phyloP scores from a whole-genome alignment of 2,113 vertebrate genomes.

The Hydrochoerus hydrochaeris region DNA sequence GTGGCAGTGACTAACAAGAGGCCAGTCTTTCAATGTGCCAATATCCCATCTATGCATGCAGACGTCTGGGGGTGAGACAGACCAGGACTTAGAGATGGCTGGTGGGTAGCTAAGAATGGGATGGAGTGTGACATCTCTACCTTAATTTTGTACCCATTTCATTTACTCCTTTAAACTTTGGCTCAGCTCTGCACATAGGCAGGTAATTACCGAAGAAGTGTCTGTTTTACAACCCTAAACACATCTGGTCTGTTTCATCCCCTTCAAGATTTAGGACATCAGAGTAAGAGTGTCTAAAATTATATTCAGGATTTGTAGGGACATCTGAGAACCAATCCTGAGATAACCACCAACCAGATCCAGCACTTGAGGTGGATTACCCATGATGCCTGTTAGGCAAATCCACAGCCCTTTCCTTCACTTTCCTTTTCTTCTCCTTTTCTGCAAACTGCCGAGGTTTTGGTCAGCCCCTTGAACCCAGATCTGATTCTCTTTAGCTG shows the following conservation, averaged over 20 bases:
- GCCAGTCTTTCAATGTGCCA: background rate
- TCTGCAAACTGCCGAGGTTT: background rate
- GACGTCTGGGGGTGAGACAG: background rate
- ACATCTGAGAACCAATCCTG: background rate
- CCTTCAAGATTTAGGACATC: background rate
- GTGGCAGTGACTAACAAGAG: constrained; percentile 40
- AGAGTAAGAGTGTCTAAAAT: background rate
- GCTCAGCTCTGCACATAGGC: background rate
- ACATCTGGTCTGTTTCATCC: background rate
- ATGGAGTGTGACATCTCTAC: background rate
- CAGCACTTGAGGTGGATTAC: background rate
- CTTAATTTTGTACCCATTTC: background rate
- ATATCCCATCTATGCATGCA: background rate
- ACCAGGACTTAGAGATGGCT: background rate
- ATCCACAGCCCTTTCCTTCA: background rate
- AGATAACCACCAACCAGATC: background rate
- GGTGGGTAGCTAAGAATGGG: background rate
- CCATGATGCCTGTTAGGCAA: background rate
- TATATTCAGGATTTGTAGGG: background rate
- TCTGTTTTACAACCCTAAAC: background rate
- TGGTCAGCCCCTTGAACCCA: background rate
- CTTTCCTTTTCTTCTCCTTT: background rate
- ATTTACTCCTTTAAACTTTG: background rate
- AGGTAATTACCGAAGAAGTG: background rate
- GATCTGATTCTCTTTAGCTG: background rate